phyloP scores from a whole-genome alignment of 2,113 vertebrate species.

The Labeo catla region DNA sequence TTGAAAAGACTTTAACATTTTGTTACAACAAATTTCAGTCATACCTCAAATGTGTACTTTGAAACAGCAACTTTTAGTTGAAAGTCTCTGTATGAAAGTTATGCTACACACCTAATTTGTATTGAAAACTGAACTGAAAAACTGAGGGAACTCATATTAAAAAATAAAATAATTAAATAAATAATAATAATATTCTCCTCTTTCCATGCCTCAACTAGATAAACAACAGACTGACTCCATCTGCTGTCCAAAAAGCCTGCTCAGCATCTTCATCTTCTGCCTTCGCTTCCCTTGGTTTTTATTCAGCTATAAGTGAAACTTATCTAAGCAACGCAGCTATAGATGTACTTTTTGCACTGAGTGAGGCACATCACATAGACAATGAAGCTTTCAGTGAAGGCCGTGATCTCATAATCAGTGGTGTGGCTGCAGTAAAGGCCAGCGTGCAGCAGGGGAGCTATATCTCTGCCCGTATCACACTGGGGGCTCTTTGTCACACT shows the following conservation, averaged over 20 bases:
- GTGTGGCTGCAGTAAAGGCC: slow-evolving; percentile 57
- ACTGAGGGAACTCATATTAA: too few relatives aligned
- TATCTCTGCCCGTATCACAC: slow-evolving; percentile 56
- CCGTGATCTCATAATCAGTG: slow-evolving; percentile 60
- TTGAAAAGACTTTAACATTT: not conserved
- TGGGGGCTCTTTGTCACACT: slow-evolving; percentile 68
- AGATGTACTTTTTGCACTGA: not conserved
- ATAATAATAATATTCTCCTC: not conserved
- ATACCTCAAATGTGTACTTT: too few relatives aligned
- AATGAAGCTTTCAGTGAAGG: slow-evolving; percentile 63
- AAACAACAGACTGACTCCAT: not conserved
- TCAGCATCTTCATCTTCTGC: not conserved
- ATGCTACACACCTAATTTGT: not conserved
- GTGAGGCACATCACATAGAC: slow-evolving; percentile 63
- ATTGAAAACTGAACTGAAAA: not conserved
- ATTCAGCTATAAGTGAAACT: not conserved
- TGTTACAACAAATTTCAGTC: too few relatives aligned
- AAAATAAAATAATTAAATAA: too few relatives aligned
- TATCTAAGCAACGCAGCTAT: not conserved
- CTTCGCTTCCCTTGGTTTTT: not conserved
- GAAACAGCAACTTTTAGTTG: too few relatives aligned
- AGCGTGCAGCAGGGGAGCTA: slow-evolving; percentile 56
- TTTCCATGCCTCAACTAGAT: too few relatives aligned
- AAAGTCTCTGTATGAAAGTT: too few relatives aligned
- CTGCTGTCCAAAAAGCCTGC: not conserved